Percentiles rank a stretch among this genome's conserved stretches.
These are phyloP conservation scores for Drosophila atroscutellata DNA, from an alignment of 2,888 invertebrate genomes.

Conservation along the genomic window DNA sequence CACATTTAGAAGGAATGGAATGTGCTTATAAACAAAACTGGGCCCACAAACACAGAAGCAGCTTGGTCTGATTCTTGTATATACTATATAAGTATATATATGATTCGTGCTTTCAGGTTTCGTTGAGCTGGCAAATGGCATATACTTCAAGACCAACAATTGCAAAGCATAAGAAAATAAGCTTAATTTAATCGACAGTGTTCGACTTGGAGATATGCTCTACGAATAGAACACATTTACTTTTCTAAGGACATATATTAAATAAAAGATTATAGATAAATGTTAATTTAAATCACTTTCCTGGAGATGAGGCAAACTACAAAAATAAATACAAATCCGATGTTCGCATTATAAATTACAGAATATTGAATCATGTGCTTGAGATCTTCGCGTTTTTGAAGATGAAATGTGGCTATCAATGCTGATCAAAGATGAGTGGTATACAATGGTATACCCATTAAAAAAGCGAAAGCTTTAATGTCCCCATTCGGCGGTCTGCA, in stretches of 20 bases:
- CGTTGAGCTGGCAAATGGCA: constrained; percentile 52
- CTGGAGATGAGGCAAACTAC: background rate
- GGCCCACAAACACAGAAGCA: constrained; percentile 40
- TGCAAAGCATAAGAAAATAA: constrained; percentile 26
- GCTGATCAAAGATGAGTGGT: background rate
- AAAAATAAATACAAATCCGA: background rate
- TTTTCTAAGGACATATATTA: background rate
- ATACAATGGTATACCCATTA: background rate
- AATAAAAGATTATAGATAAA: background rate
- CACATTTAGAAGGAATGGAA: constrained; percentile 20
- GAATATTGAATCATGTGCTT: background rate
- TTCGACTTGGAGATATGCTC: constrained; percentile 13
- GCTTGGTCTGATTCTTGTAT: constrained; percentile 10
- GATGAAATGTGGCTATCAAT: background rate
- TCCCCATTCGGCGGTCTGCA: constrained; percentile 49
- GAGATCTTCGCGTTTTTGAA: background rate
- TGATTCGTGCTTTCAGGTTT: constrained; percentile 39
- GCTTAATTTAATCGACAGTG: background rate
- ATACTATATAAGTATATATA: background rate
- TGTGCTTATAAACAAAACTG: constrained; percentile 56
- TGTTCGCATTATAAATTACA: background rate
- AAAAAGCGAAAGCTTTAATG: constrained; percentile 47
- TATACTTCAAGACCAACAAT: constrained; percentile 41
- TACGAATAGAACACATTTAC: background rate
- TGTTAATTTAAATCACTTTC: background rate